These are phyloP conservation scores for Malurus cyaneus DNA, from an alignment of 2,113 vertebrate genomes.

Conservation along the genomic window DNA sequence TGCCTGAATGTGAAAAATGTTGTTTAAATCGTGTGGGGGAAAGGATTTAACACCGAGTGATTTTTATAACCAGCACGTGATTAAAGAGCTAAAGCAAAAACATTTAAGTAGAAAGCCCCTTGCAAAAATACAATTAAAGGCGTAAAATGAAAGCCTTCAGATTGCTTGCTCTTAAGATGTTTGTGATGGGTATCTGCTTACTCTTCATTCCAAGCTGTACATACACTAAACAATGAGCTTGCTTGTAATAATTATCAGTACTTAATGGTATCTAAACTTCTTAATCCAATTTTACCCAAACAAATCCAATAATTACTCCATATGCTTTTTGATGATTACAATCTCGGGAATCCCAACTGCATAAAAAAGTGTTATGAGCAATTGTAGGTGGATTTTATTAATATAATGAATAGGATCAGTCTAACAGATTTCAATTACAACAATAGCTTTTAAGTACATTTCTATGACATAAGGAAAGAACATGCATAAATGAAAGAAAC, in stretches of 20 bases:
- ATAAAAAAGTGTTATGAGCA: constrained; percentile 63
- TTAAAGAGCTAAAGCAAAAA: constrained; percentile 9
- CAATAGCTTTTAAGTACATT: constrained; percentile 70
- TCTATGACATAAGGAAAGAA: constrained; percentile 61
- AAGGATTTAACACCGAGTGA: not conserved
- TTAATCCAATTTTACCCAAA: constrained; percentile 70
- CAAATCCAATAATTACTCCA: constrained; percentile 72
- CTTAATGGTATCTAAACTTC: constrained; percentile 69
- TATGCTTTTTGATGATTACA: constrained; percentile 67
- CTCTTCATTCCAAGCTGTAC: constrained; percentile 4
- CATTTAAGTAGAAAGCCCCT: not conserved
- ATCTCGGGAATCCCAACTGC: constrained; percentile 67
- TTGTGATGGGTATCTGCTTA: constrained; percentile 52
- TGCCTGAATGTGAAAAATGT: not conserved
- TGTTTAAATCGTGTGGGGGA: not conserved
- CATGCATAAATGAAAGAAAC: constrained; percentile 64
- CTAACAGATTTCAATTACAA: constrained; percentile 70
- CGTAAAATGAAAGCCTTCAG: constrained; percentile 7
- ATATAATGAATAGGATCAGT: constrained; percentile 69
- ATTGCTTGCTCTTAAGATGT: constrained; percentile 31
- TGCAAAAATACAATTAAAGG: constrained; percentile 33
- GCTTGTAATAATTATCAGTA: constrained; percentile 66
- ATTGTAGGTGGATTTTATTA: constrained; percentile 72
- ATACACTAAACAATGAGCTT: constrained; percentile 54
- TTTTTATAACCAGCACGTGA: not conserved